phyloP scores from a whole-genome alignment of 2,888 invertebrate species.

The Quadroppia sp. region DNA sequence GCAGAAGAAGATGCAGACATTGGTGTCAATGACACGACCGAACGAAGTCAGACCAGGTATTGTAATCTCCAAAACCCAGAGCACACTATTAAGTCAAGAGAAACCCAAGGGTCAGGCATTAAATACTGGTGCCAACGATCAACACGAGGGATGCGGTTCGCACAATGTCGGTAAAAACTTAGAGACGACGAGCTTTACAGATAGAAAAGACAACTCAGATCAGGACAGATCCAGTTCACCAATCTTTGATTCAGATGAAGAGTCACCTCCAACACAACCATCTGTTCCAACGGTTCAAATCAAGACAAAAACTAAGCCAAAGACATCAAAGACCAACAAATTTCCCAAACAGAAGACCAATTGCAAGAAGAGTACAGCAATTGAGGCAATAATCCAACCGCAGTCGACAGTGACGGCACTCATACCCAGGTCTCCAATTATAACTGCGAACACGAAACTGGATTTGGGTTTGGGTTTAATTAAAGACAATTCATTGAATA shows the following conservation, averaged over 20 bases:
- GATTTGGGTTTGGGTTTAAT: not conserved
- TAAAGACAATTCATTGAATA: constrained; percentile 18
- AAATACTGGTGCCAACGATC: not conserved
- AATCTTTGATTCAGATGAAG: constrained; percentile 93
- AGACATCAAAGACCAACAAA: constrained; percentile 25
- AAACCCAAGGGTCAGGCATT: constrained; percentile 58
- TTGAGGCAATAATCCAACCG: constrained; percentile 34
- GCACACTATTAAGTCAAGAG: constrained; percentile 66
- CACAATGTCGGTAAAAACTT: constrained; percentile 33
- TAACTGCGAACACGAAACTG: constrained; percentile 21
- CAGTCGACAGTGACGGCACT: constrained; percentile 30
- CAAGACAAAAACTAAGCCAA: constrained; percentile 2
- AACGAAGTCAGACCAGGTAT: constrained; percentile 15
- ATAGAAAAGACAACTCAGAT: constrained; percentile 53
- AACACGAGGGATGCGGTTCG: constrained; percentile 9
- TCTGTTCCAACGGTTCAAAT: constrained; percentile 20
- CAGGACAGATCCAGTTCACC: constrained; percentile 79
- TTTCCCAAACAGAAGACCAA: constrained; percentile 24
- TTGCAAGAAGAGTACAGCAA: constrained; percentile 19
- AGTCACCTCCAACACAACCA: constrained; percentile 52
- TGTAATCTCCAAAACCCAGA: constrained; percentile 64
- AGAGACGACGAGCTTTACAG: constrained; percentile 24
- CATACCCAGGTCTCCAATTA: constrained; percentile 40
- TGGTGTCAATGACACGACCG: constrained; percentile 60
- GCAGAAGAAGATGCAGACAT: constrained; percentile 89